Percentiles rank a stretch among this genome's conserved stretches.
Conservation (phyloP, 2,797 vertebrate species). For the Eulemur albifrons region DNA sequence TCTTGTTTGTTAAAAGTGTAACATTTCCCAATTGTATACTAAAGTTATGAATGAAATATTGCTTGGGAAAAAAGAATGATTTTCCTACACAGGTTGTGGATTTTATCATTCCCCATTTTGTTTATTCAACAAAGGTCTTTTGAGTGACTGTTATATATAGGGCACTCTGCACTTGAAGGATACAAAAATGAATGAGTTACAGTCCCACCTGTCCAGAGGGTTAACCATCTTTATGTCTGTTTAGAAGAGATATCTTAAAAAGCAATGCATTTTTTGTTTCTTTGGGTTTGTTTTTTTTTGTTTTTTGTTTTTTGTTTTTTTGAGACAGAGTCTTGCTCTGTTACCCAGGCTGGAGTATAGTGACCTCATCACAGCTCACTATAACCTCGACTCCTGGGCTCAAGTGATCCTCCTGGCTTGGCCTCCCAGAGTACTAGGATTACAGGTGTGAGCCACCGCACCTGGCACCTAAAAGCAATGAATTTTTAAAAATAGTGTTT, state of each 20-base stretch:
- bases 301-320: too few species aligned
- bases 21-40: background rate
- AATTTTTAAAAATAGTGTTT: background rate
- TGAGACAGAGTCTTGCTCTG: too few species aligned
- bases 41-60: conserved; percentile 14
- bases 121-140: background rate
- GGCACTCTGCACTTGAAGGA: background rate
- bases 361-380: too few species aligned
- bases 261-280: too few species aligned
- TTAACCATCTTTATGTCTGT: background rate
- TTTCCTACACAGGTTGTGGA: background rate
- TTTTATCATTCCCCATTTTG: background rate
- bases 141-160: background rate
- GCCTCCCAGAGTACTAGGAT: too few species aligned
- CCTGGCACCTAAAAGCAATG: too few species aligned
- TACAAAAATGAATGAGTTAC: background rate
- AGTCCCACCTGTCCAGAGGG: background rate
- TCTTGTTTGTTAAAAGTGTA: background rate
- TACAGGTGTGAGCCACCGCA: too few species aligned
- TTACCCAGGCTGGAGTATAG: too few species aligned
- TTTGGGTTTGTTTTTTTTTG: too few species aligned
- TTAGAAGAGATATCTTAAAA: conserved; percentile 24
- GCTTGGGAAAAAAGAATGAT: background rate
- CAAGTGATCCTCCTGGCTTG: too few species aligned
- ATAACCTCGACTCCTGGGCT: too few species aligned